Evolutionary conservation across 2,113 vertebrate genomes (phyloP).

Genomic region (Ceuthmochares aereus): DNA sequence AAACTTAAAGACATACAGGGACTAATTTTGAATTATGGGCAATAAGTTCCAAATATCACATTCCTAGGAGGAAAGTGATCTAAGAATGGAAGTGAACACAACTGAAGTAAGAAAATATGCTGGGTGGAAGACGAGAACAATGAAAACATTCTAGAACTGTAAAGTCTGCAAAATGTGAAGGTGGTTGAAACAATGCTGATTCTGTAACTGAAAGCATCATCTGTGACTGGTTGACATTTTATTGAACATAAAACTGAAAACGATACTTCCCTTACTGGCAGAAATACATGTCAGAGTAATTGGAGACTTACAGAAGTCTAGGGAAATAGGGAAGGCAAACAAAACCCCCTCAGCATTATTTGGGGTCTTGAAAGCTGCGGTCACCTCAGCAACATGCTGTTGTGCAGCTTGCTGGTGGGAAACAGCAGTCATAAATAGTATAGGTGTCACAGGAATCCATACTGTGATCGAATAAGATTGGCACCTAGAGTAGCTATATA

Average conservation of each 20-base stretch:
- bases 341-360: accelerated
- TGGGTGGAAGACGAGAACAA: background rate
- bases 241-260: background rate
- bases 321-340: background rate
- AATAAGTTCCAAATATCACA: background rate
- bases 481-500: background rate
- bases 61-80: background rate
- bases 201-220: background rate
- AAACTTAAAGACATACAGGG: background rate
- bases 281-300: background rate
- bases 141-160: background rate
- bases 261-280: background rate
- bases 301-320: background rate
- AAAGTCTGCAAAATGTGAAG: background rate
- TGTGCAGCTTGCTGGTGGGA: background rate
- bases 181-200: background rate
- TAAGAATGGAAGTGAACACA: background rate
- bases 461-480: background rate
- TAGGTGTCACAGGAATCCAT: background rate
- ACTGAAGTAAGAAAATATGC: background rate
- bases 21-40: background rate
- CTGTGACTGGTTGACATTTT: background rate
- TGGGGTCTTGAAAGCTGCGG: background rate
- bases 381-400: background rate
- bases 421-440: background rate